Evolutionary conservation across 2,888 invertebrate species (phyloP).

Genomic region (Yponomeuta sedellus): DNA sequence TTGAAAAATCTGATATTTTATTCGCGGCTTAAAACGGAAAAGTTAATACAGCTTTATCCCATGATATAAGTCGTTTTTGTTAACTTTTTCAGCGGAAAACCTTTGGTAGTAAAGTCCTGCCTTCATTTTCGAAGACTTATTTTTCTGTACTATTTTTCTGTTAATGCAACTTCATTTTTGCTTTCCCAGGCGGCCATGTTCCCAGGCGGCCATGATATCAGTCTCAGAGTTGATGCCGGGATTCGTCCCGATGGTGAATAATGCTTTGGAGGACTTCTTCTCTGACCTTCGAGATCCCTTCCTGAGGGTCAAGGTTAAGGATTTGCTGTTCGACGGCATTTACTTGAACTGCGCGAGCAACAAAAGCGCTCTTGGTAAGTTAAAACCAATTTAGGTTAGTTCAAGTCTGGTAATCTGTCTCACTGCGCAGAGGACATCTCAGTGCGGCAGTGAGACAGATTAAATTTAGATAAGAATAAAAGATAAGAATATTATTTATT

Average conservation of each 20-base stretch:
- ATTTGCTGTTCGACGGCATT: slow-evolving; percentile 77
- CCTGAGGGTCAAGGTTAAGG: slow-evolving; percentile 61
- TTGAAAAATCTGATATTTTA: too few species aligned
- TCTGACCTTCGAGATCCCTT: slow-evolving; percentile 67
- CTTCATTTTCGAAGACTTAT: too few species aligned
- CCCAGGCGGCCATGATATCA: slow-evolving; percentile 60
- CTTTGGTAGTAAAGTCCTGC: too few species aligned
- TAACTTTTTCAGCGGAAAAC: not conserved
- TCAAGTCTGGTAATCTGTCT: not conserved
- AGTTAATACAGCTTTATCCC: too few species aligned
- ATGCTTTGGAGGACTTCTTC: slow-evolving; percentile 72
- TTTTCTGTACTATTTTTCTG: not conserved
- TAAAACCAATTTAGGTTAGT: not conserved
- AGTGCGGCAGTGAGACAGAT: too few species aligned
- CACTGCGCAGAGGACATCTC: too few species aligned
- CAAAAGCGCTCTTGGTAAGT: slow-evolving; percentile 60
- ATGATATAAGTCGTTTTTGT: too few species aligned
- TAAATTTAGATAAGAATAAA: too few species aligned
- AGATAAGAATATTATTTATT: too few species aligned
- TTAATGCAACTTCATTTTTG: not conserved
- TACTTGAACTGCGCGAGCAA: slow-evolving; percentile 67
- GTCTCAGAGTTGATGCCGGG: slow-evolving; percentile 60
- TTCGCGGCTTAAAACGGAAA: too few species aligned
- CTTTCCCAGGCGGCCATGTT: slow-evolving; percentile 55
- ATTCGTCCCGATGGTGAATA: slow-evolving; percentile 61